These are phyloP conservation scores for Cladopsammia gracilis DNA, from an alignment of 64 coral and sea anemone genomes.

Conservation along the genomic window DNA sequence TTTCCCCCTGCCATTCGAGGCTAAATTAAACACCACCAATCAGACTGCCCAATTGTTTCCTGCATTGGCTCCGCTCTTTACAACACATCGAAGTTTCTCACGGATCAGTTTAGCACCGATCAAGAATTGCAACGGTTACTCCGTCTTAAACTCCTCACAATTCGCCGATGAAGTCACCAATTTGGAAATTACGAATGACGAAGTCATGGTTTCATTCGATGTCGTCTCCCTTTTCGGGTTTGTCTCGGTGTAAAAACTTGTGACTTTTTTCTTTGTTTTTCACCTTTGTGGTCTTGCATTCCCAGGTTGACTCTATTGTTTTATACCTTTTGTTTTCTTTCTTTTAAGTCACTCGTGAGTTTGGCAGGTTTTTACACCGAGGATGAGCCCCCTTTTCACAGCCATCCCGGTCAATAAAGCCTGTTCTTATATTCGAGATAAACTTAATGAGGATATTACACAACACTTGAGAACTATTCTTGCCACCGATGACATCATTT, in stretches of 20 bases:
- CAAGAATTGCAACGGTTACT: constrained; percentile 51
- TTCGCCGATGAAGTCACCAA: constrained; percentile 15
- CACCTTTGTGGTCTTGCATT: too few relatives aligned
- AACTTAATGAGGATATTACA: constrained; percentile 10
- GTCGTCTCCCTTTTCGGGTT: too few relatives aligned
- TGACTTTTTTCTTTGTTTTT: too few relatives aligned
- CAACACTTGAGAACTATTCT: constrained; percentile 9
- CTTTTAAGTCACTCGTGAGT: too few relatives aligned
- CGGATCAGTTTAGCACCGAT: constrained; percentile 33
- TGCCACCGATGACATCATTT: constrained; percentile 40
- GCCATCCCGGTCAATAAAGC: neutral
- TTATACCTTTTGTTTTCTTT: too few relatives aligned
- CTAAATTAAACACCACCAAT: constrained; percentile 44
- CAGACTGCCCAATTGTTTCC: constrained; percentile 11
- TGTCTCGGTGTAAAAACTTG: too few relatives aligned
- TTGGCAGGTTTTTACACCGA: too few relatives aligned
- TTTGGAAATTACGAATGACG: neutral
- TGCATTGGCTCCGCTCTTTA: constrained; percentile 20
- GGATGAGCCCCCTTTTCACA: too few relatives aligned
- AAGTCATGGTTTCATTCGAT: too few relatives aligned
- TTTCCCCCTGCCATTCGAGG: constrained; percentile 41
- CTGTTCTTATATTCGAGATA: constrained; percentile 4
- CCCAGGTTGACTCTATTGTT: too few relatives aligned
- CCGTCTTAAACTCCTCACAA: constrained; percentile 39
- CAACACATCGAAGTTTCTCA: constrained; percentile 42